phyloP scores from a whole-genome alignment of 2,797 vertebrate species.

The Hapalemur alaotrensis region DNA sequence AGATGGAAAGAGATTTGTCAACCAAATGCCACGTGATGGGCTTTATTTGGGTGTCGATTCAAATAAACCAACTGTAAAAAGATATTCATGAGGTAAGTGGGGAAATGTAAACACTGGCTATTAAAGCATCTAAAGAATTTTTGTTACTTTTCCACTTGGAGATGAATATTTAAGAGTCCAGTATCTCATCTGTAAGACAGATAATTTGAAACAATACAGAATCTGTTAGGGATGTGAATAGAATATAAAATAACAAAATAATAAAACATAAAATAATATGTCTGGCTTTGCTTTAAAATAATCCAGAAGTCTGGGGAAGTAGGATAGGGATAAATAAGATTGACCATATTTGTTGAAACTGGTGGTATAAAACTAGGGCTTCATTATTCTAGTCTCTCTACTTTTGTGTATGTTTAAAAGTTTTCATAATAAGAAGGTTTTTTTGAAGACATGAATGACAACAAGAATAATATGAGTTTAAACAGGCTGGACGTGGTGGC shows the following conservation, averaged over 20 bases:
- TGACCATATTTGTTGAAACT: background rate
- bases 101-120: background rate
- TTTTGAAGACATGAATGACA: background rate
- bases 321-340: background rate
- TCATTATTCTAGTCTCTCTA: background rate
- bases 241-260: background rate
- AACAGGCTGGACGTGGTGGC: too few species aligned
- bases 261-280: background rate
- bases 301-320: background rate
- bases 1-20: background rate
- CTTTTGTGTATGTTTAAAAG: background rate
- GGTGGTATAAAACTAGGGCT: background rate
- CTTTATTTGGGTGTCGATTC: background rate
- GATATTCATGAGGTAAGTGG: background rate
- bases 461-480: background rate
- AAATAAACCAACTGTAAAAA: conserved; percentile 33
- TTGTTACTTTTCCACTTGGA: conserved; percentile 5
- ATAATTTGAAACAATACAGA: too few species aligned
- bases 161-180: background rate
- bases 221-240: conserved; percentile 32
- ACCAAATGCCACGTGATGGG: background rate
- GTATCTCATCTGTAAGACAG: background rate
- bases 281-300: conserved; percentile 44
- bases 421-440: background rate
- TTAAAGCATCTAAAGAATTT: background rate